Evolutionary conservation across 2,113 vertebrate species (phyloP), one percentile per base, ranked within the genome.

Genomic region (Tetrao urogallus): DNA sequence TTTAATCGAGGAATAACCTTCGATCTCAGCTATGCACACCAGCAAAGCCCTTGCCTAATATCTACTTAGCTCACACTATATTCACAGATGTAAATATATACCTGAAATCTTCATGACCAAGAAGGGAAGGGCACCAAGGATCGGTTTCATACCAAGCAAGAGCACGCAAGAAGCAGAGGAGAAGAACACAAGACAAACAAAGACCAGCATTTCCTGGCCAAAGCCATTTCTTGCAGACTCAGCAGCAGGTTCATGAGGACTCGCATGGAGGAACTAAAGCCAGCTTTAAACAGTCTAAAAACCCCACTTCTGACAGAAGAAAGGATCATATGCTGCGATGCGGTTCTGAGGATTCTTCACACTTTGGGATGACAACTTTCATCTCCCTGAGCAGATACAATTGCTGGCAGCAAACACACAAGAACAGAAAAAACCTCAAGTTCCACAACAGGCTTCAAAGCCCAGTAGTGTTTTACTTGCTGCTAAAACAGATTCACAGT

Each of bases 381-480:
- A 85, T 93, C 93, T 95, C 52, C 2, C 80, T 32, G 57, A 76
- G 42, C 50, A 88, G 82, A 71, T 64, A 86, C 85, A 93, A 82
- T 71, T 77, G 64, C 82, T 94, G 71, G 69, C 72, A 91, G 80
- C 32, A 76, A 64, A 38, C 3, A 71, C 63, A 4, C 11, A 74
- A 81, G 57, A 36, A 57, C 15, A 40, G 42, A 25, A 32, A 47
- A 50, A 52, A 38, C 36, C 38, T 75, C 61, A 18, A 84, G 57
- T 64, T 84, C 77, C 65, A 38, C 32, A 30, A 56, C 24, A 9
- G 60, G 65, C 66, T 86, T 88, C 78, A 80, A 91, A 94, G 79
- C 71, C 78, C 63, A 24, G 1, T 1, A 10, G 61, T 5, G 18
- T 57, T 86, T 67, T 42, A 70, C 50, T 84, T 1, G 0, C 77